phyloP scores from a whole-genome alignment of 2,888 invertebrate species.

The Lamproptera curius region DNA sequence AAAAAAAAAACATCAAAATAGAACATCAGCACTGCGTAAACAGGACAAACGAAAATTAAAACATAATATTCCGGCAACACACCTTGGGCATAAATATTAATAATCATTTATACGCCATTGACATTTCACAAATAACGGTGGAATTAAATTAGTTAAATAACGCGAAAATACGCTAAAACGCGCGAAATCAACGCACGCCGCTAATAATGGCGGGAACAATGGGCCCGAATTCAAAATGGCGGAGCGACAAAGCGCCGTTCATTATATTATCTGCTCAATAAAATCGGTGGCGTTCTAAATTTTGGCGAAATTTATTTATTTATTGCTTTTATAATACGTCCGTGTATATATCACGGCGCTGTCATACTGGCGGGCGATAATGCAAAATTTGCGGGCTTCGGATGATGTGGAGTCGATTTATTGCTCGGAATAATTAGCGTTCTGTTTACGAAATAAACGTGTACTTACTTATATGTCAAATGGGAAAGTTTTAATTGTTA shows the following conservation, averaged over 20 bases:
- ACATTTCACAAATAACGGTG: slow-evolving; percentile 3
- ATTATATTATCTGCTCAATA: slow-evolving; percentile 63
- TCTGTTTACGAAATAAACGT: too few relatives aligned
- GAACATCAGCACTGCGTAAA: too few relatives aligned
- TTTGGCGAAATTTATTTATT: slow-evolving; percentile 72
- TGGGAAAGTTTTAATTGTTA: too few relatives aligned
- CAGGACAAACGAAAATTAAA: not conserved
- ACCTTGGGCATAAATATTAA: slow-evolving; percentile 4
- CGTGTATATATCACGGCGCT: slow-evolving; percentile 72
- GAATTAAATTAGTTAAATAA: slow-evolving; percentile 21
- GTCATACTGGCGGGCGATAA: slow-evolving; percentile 74
- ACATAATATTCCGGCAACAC: not conserved
- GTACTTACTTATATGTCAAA: too few relatives aligned
- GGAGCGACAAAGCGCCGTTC: slow-evolving; percentile 38
- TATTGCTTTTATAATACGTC: slow-evolving; percentile 76
- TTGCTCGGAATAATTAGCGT: slow-evolving; percentile 16
- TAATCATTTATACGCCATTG: slow-evolving; percentile 5
- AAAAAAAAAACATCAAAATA: too few relatives aligned
- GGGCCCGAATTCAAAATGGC: slow-evolving; percentile 40
- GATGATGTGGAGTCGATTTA: slow-evolving; percentile 39
- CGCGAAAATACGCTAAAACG: slow-evolving; percentile 19
- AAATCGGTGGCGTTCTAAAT: slow-evolving; percentile 70
- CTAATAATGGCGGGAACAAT: slow-evolving; percentile 19
- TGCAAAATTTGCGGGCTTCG: slow-evolving; percentile 63
- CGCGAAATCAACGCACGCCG: slow-evolving; percentile 17